Evolutionary conservation across 1,140 invertebrate species (phyloP).

Genomic region (Tetramorium alpestre): DNA sequence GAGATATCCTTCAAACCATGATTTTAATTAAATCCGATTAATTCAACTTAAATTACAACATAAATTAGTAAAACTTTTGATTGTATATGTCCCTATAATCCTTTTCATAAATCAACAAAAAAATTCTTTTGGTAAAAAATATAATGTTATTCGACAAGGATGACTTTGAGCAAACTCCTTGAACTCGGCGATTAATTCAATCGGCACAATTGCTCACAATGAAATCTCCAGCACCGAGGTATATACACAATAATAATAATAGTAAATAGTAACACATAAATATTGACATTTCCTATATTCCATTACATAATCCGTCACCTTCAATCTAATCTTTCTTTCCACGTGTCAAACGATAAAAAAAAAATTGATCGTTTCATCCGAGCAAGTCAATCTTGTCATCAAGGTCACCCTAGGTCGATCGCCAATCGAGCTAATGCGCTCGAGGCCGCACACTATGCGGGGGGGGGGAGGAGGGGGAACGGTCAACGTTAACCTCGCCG

Average conservation of each 20-base stretch:
- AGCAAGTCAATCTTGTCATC: neutral
- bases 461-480: neutral
- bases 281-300: neutral
- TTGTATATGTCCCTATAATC: neutral
- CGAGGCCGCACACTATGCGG: neutral
- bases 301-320: neutral
- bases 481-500: constrained; percentile 11
- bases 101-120: neutral
- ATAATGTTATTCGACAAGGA: neutral
- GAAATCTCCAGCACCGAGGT: neutral
- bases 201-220: neutral
- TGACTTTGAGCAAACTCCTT: neutral
- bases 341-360: neutral
- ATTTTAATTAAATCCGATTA: neutral
- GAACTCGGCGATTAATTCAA: neutral
- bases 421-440: neutral
- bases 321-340: neutral
- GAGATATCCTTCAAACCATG: neutral
- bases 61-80: neutral
- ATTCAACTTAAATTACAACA: neutral
- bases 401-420: neutral
- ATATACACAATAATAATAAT: neutral
- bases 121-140: neutral
- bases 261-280: neutral
- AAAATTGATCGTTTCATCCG: neutral